Base-by-base conservation (phyloP, 2,888 invertebrate species). In the Ceramica pisi region DNA sequence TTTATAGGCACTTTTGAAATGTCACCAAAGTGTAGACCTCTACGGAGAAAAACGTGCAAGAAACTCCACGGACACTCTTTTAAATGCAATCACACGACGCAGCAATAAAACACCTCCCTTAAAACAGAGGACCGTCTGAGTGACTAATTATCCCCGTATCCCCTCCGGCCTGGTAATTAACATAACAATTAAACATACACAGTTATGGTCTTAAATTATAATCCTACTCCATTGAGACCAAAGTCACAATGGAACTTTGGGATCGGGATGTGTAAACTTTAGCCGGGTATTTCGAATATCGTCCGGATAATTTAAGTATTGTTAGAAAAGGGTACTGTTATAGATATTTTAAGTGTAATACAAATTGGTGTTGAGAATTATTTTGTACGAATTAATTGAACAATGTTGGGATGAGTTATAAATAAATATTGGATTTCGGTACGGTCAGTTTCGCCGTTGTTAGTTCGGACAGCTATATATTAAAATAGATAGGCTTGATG, bases 121-220 rank as follows among this genome's bases (percentile, higher is more conserved):
- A 64, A 60, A 73, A 73, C 72, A 61, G 61, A 57, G 70, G 72
- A 60, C 65, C 68, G 69, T 83, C 69, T 82, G 55, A 71, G 70
- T 85, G 86, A 83, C 77, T 85, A 83, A 83, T 83, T 83, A 85
- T 75, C 70, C 65, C 53, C 56, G 60, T 57, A 70, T 72, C 77
- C 71, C 63, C 72, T 63, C 63, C 62, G 64, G 66, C 66, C 53
- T 50, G 59, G 65, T 83, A 81, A 88, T 89, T 88, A 89, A 86
- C 90, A 90, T 86, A 84, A 87, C 87, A 88, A 90, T 89, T 89
- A 87, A 78, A 83, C 89, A 87, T 88, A 88, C 87, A 87, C 83
- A 82, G 83, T 82, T 83, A 83, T 82, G 67, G 71, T 72, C 79
- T 82, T 86, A 86, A 84, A 88, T 88, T 88, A 86, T 86, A 86